A percentile compares a stretch with the other conserved stretches of the same genome.
phyloP scores from a whole-genome alignment of 2,888 invertebrate genomes.

The Conomelus anceps region DNA sequence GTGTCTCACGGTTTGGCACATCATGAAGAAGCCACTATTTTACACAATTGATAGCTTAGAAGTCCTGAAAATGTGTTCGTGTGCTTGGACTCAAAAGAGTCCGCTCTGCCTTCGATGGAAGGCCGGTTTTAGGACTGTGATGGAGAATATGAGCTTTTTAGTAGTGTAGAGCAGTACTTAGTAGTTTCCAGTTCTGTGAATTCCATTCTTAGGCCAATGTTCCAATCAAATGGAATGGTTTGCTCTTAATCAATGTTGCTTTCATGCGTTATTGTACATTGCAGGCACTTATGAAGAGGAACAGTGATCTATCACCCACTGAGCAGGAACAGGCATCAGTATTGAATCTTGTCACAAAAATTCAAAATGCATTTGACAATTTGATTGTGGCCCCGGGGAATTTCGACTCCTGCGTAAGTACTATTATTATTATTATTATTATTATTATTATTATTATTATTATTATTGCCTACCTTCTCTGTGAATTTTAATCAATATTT shows the following conservation, averaged over 20 bases:
- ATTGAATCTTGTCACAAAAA: slow-evolving; percentile 86
- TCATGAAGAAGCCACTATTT: no score
- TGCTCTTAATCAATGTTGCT: neutral
- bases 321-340: slow-evolving; percentile 88
- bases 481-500: neutral
- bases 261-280: neutral
- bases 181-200: no score
- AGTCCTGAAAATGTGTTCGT: no score
- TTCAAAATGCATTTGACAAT: slow-evolving; percentile 91
- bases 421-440: slow-evolving; percentile 2
- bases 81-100: no score
- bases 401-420: slow-evolving; percentile 90
- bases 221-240: neutral
- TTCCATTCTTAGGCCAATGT: no score
- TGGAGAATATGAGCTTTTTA: no score
- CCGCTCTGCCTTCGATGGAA: no score
- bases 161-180: no score
- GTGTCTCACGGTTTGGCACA: no score
- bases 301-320: slow-evolving; percentile 84
- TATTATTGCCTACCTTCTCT: neutral
- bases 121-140: no score
- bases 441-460: neutral
- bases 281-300: slow-evolving; percentile 84
- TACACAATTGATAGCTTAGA: no score
- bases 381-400: slow-evolving; percentile 88